phyloP scores from a whole-genome alignment of 2,888 invertebrate species.

The Epistrophe eligans region DNA sequence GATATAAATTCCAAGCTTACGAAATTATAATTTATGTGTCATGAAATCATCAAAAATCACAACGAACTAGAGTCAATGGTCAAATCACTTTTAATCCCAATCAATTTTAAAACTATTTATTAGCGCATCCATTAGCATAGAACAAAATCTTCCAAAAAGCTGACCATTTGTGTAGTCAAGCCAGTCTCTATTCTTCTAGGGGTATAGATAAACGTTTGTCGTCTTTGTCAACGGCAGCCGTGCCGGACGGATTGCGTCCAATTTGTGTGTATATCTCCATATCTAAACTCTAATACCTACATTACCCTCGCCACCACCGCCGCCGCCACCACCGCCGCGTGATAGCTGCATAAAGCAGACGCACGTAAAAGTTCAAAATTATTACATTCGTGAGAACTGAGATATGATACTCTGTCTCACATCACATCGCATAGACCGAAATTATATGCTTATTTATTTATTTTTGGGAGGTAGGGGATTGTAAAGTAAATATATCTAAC shows the following conservation, averaged over 20 bases:
- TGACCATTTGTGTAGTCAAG: constrained; percentile 6
- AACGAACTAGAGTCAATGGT: not conserved
- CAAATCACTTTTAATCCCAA: constrained; percentile 18
- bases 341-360: constrained; percentile 40
- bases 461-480: constrained; percentile 41
- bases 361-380: constrained; percentile 43
- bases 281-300: not conserved
- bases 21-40: not conserved
- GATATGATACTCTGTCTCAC: constrained; percentile 44
- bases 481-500: constrained; percentile 39
- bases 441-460: constrained; percentile 44
- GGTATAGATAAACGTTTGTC: not conserved
- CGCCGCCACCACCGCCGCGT: constrained; percentile 6
- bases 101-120: constrained; percentile 50
- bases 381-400: constrained; percentile 48
- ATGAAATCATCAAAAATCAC: constrained; percentile 8
- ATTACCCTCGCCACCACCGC: not conserved
- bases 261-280: not conserved
- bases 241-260: not conserved
- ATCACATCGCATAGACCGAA: constrained; percentile 53
- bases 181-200: not conserved
- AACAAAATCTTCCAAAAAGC: constrained; percentile 23
- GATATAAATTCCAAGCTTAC: not conserved
- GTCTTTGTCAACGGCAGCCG: constrained; percentile 12
- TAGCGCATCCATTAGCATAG: constrained; percentile 67